Base-by-base conservation (phyloP, 2,797 vertebrate genomes). In the Danio albolineatus region DNA sequence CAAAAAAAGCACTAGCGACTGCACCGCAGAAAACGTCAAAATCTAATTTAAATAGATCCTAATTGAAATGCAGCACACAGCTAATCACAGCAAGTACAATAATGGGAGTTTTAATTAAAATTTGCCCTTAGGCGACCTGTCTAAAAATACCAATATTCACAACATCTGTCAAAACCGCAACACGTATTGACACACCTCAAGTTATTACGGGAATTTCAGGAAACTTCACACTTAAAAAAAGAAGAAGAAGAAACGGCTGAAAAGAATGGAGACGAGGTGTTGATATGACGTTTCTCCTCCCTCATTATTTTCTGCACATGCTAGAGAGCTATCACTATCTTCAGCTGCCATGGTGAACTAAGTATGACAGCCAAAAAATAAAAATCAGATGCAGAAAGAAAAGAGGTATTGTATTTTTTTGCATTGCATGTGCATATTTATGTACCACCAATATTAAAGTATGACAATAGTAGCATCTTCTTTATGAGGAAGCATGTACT, bases 31-130 rank as follows among this genome's bases (percentile, higher is more conserved):
- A 54, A 54, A 70, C 7, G 1, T 5, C 5, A 13, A 41, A 16
- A 43, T 56, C 51, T 21, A 7, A 70, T 70, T 70, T 53, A 39
- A 70, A 70, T 39, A 7, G 81, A 83, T 87, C 83, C 87, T 88
- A 80, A 78, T 86, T 83, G 17, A 64, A 12, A 21, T 73, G 59
- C 62, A 43, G 77, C 76, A 87, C 74, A 84, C 78, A 66, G 17
- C 38, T 5, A 67, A 61, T 76, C 36, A 41, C 38, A 80, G 75
- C 38, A 59, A 78, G 82, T 49, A 39, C 48, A 44, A 48, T 61
- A 60, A 73, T 73, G 4, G 7, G 3, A 17, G 38, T 48, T 73
- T 60, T 73, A 38, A 61, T 73, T 73, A 73, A 73, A 49, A 60
- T 61, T 56, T 73, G 44, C 43, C 72, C 44, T 61, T 8, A 73